Evolutionary conservation across 2,797 vertebrate genomes (phyloP).

Genomic region (Cygnus olor): DNA sequence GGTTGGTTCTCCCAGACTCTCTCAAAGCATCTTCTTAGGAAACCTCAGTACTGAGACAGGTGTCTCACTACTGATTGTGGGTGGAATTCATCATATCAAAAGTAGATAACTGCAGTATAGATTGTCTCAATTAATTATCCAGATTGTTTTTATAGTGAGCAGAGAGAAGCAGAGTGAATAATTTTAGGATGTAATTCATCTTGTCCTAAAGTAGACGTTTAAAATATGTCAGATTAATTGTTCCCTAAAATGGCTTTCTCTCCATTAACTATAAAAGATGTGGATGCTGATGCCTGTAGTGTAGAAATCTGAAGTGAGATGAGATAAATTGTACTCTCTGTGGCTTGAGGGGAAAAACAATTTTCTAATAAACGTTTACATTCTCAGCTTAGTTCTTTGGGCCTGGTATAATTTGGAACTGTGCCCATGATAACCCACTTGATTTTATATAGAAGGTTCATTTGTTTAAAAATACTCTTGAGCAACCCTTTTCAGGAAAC

Average conservation of each 20-base stretch:
- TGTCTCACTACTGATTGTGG: background rate
- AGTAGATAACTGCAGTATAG: background rate
- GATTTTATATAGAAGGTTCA: background rate
- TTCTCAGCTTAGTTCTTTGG: background rate
- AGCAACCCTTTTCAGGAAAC: conserved; percentile 2
- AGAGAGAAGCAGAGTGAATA: background rate
- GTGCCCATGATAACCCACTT: background rate
- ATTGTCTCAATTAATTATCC: background rate
- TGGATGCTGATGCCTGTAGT: background rate
- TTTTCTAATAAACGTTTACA: background rate
- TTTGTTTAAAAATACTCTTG: background rate
- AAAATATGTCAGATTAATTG: background rate
- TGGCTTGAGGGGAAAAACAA: background rate
- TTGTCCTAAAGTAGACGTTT: background rate
- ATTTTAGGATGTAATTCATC: background rate
- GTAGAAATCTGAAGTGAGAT: background rate
- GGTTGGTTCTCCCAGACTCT: background rate
- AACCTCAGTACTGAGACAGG: background rate
- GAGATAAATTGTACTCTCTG: background rate
- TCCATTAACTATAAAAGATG: background rate
- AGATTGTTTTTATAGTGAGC: background rate
- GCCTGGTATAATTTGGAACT: background rate
- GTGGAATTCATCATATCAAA: background rate
- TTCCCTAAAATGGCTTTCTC: conserved; percentile 1
- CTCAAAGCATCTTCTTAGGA: background rate